Base-by-base conservation (phyloP, 2,888 invertebrate species). In the Polietes domitor region DNA sequence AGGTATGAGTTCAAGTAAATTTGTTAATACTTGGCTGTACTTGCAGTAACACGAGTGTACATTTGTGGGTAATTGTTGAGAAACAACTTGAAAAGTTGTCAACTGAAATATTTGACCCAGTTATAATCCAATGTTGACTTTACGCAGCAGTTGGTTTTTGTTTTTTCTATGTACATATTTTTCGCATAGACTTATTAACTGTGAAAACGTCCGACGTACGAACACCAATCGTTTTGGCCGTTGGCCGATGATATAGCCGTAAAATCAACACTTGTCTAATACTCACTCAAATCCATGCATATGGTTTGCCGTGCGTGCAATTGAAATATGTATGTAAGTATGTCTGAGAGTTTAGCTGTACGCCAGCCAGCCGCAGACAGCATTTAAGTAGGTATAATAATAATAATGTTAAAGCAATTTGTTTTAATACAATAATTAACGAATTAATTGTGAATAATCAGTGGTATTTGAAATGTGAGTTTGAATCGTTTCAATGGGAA, bases 71-170 rank as follows among this genome's bases (percentile, higher is more conserved):
- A 7, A 41, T 41, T 58, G 26, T 41, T 58, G 26, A 26, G 26
- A 58, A 58, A 58, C n/a, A 58, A 55, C 55, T 21, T 24, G 55
- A 21, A 55, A 55, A 58, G 26, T 58, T 58, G 58, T 58, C 58
- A 32, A 58, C 26, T 58, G 21, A 65, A 65, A 21, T 41, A 21
- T 37, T 65, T 65, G 65, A 65, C 65, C 65, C 41, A 65, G 65
- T 65, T 65, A 41, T 65, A 65, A 65, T 41, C 65, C 65, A n/a
- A 41, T 41, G 41, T 41, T 41, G 37, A 41, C 65, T 65, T 41
- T 65, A 65, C 65, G 65, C 65, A 12, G 41, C 12, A 5, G 6
- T 41, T 41, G 12, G 12, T 65, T 65, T 41, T 65, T 63, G 26
- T 63, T 15, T 15, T 17, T 17, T 63, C 7, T 19, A 32, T 63